These are phyloP conservation scores for Parambassis ranga DNA, from an alignment of 2,797 vertebrate genomes.

Conservation along the genomic window DNA sequence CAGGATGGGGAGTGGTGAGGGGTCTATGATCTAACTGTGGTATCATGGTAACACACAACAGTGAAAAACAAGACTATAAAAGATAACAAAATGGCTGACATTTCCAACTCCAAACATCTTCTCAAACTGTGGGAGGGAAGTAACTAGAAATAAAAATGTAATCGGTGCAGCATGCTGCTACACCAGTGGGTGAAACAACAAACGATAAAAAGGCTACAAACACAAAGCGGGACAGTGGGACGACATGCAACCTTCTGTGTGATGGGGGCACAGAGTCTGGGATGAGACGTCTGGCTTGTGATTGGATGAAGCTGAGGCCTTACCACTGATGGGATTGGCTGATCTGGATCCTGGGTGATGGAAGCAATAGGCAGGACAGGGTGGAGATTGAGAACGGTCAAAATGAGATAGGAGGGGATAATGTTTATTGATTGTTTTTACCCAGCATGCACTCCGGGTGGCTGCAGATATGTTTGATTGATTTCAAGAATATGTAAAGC, in stretches of 20 bases:
- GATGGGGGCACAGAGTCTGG: conserved; percentile 32
- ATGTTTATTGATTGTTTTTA: conserved; percentile 52
- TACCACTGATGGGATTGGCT: conserved; percentile 99
- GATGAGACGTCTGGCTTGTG: conserved; percentile 51
- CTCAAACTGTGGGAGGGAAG: conserved; percentile 1
- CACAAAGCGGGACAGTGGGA: too few relatives aligned
- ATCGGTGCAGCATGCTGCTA: conserved; percentile 38
- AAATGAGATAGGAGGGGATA: conserved; percentile 71
- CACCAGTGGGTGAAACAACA: background rate
- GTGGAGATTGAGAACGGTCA: conserved; percentile 79
- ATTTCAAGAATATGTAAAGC: conserved; percentile 1
- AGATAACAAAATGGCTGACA: background rate
- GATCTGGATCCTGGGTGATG: conserved; percentile 99
- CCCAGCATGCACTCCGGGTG: conserved; percentile 82
- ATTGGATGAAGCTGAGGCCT: conserved; percentile 83
- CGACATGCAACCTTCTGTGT: conserved; percentile 53
- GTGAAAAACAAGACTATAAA: conserved; percentile 5
- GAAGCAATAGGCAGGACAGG: conserved; percentile 89
- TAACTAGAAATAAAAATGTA: background rate
- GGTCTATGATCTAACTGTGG: conserved; percentile 18
- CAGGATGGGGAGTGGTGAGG: background rate
- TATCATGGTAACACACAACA: conserved; percentile 13
- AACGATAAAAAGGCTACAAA: background rate
- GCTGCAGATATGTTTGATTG: conserved; percentile 34
- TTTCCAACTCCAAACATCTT: background rate